Base-by-base conservation (phyloP, 2,113 vertebrate genomes). In the Coreoperca whiteheadi region DNA sequence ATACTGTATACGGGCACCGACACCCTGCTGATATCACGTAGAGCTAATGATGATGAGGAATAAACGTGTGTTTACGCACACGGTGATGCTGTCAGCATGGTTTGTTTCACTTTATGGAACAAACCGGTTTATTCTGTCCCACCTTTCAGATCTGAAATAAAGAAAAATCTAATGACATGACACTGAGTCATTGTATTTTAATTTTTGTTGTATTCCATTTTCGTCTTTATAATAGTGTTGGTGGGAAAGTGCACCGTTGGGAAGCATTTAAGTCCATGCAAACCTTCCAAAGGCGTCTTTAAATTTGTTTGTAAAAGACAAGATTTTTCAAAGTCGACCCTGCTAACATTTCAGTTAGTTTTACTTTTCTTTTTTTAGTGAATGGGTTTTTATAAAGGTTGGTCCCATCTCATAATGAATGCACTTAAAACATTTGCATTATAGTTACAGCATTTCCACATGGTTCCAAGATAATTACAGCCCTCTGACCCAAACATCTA, bases 111-210 rank as follows among this genome's bases (percentile, higher is more conserved):
- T 68, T 30, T 30, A 54, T 57, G 57, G 57, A 68, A 76, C n/a
- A 43, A 11, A 50, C 2, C 18, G 21, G 32, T 83, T 73, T 41
- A 60, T 46, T 82, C 28, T 65, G 25, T 67, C 8, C 18, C 82
- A 39, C 30, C 61, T 25, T 69, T 70, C 56, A 60, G 32, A 75
- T 48, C 15, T 74, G 56, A 81, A 92, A 91, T 89, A 89, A 91
- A 93, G 39, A 83, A 71, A 83, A 16, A 43, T 67, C 1, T 30
- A 39, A 64, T 64, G 18, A 64, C 43, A 43, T 9, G 28, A 74
- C 8, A 74, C 20, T 43, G 74, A 85, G 28, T 66, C 14, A 39
- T 54, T 63, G 57, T 73, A 1, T 61, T 81, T 72, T 56, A 14
- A 1, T 53, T 67, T 16, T 53, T 5, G 10, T 46, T 28, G 0